A percentile compares a stretch with the other conserved stretches of the same genome.
phyloP scores from a whole-genome alignment of 2,888 invertebrate genomes.

The Drosophila siamana region DNA sequence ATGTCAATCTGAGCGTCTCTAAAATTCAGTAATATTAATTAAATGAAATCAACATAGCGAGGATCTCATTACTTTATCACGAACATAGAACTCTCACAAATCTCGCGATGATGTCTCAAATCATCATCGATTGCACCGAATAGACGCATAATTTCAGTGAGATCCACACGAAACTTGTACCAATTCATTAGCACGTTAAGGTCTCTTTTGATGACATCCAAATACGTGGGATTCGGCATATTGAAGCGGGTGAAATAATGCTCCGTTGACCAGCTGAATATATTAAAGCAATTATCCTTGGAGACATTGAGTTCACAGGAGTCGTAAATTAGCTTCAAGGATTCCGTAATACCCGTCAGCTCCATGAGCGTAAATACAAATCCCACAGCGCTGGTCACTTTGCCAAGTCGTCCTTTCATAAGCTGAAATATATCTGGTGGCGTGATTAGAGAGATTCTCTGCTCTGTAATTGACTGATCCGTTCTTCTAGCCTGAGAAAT shows the following conservation, averaged over 20 bases:
- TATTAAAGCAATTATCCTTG: conserved; percentile 7
- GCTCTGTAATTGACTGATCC: not conserved
- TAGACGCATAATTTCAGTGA: conserved; percentile 41
- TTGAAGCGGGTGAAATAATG: conserved; percentile 45
- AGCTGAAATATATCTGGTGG: conserved; percentile 21
- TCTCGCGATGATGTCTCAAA: not conserved
- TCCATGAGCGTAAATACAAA: conserved; percentile 28
- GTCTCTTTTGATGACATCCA: conserved; percentile 55
- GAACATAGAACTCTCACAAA: conserved; percentile 27
- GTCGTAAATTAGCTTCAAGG: conserved; percentile 13
- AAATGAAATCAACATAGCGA: not conserved
- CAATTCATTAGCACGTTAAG: conserved; percentile 30
- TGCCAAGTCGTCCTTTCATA: conserved; percentile 32
- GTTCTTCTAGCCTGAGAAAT: not conserved
- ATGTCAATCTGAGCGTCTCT: conserved; percentile 19
- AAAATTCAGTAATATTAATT: not conserved
- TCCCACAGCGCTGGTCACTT: conserved; percentile 33
- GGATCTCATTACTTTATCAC: conserved; percentile 37
- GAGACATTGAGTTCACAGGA: conserved; percentile 17
- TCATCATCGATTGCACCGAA: conserved; percentile 31
- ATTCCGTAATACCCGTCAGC: conserved; percentile 16
- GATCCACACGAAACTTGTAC: conserved; percentile 53
- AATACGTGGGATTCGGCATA: conserved; percentile 30
- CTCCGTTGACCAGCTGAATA: conserved; percentile 58
- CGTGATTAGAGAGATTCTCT: not conserved